These are phyloP conservation scores for Pseudolaguvia tuberculata DNA, from an alignment of 2,113 vertebrate genomes.

Conservation along the genomic window DNA sequence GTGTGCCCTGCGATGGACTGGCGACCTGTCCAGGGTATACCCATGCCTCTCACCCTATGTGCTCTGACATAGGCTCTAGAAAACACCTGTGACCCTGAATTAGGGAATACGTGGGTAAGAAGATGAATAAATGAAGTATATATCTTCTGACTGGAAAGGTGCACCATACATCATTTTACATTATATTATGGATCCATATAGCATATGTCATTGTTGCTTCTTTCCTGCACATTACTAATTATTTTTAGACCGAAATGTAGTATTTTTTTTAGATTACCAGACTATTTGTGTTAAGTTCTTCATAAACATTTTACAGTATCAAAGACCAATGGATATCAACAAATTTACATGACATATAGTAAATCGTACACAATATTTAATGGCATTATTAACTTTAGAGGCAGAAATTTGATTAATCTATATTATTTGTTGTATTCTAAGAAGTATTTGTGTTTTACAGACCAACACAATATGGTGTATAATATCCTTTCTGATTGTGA, in stretches of 20 bases:
- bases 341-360: not conserved
- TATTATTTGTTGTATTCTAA: not conserved
- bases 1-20: no score
- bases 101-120: no score
- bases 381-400: not conserved
- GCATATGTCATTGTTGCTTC: no score
- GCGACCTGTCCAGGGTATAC: no score
- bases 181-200: no score
- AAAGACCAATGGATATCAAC: not conserved
- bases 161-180: no score
- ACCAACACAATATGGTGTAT: slow-evolving; percentile 74
- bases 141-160: no score
- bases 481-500: slow-evolving; percentile 73
- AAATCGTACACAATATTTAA: not conserved
- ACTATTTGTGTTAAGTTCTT: not conserved
- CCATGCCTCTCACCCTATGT: no score
- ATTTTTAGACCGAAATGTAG: not conserved
- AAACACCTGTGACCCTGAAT: no score
- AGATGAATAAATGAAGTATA: no score
- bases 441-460: slow-evolving; percentile 8
- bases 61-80: no score
- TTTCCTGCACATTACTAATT: no score
- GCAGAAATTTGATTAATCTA: not conserved
- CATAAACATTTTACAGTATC: not conserved
- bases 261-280: not conserved